Evolutionary conservation across 2,113 vertebrate species (phyloP), one percentile per base, ranked within the genome.

Genomic region (Heliornis fulica): DNA sequence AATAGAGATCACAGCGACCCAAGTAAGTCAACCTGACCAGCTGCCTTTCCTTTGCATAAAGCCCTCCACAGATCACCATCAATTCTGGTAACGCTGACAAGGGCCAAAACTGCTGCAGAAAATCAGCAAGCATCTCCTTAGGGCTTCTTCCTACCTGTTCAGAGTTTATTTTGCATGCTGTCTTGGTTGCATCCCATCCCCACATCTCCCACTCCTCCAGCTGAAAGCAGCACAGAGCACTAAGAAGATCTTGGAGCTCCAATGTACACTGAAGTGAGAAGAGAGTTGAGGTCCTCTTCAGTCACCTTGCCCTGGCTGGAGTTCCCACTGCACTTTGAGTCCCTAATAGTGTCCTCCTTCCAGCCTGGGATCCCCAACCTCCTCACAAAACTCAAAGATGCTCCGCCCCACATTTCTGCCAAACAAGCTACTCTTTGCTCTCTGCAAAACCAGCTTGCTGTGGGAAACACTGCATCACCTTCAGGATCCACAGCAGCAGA

Each of bases 1-100:
- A 94, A 87, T 10, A 83, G 83, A 89, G 96, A 95, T 88, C 91
- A 93, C 41, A 93, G 86, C 6, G 83, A 95, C 94, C 83, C 3
- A 26, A 68, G 88, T 61, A 81, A 96, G 94, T 90, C 91, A 94
- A 46, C 80, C 80, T 88, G 94, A 92, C 90, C 92, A 75, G 83
- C 82, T 61, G 83, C 92, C 68, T 93, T 78, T 83, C 40, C 83
- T 89, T 82, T 94, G 94, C 88, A 68, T 64, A 84, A 81, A 83
- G 76, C 40, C 38, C 76, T 96, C 76, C 1, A 18, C 40, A 32
- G 79, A 86, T 71, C 68, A 32, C 72, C 71, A 56, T 72, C 54
- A 66, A 60, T 74, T 51, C 60, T 78, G 40, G 32, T 77, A 92
- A 90, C 15, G 40, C 83, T 68, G 83, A 80, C 79, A 90, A 66